Conservation (phyloP, 2,797 vertebrate species). For the Gallinago stenura region DNA sequence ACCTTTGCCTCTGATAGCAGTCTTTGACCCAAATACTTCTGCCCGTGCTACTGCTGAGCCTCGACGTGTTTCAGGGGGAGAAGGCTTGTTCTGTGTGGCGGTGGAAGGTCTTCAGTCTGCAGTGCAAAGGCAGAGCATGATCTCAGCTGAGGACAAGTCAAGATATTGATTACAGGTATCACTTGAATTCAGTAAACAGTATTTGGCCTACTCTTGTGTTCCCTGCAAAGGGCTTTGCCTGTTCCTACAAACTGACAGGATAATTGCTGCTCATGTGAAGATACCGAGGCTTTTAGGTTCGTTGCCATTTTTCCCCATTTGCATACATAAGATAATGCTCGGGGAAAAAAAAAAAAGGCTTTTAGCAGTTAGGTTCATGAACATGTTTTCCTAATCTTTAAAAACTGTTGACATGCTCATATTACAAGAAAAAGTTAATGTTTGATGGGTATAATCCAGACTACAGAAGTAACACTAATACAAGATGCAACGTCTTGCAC, state of each 20-base stretch:
- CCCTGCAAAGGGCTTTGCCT: background rate
- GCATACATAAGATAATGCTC: background rate
- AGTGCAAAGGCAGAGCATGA: background rate
- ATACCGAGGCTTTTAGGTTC: background rate
- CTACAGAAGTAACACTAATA: background rate
- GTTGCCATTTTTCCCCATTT: background rate
- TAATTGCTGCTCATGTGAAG: background rate
- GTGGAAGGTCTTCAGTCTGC: background rate
- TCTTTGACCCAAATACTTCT: background rate
- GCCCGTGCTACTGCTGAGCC: background rate
- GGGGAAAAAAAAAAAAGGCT: background rate
- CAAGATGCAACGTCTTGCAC: background rate
- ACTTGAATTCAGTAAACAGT: background rate
- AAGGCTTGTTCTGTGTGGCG: accelerated
- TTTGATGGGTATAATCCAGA: background rate
- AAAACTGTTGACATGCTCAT: background rate
- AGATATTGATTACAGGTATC: background rate
- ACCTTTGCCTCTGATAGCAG: background rate
- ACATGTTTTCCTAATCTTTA: background rate
- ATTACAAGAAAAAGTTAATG: background rate
- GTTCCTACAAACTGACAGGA: background rate
- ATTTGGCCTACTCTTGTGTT: background rate
- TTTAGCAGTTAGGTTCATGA: background rate
- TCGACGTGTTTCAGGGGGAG: background rate
- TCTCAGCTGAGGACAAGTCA: background rate